Evolutionary conservation across 2,113 vertebrate species (phyloP).

Genomic region (Dromas ardeola): DNA sequence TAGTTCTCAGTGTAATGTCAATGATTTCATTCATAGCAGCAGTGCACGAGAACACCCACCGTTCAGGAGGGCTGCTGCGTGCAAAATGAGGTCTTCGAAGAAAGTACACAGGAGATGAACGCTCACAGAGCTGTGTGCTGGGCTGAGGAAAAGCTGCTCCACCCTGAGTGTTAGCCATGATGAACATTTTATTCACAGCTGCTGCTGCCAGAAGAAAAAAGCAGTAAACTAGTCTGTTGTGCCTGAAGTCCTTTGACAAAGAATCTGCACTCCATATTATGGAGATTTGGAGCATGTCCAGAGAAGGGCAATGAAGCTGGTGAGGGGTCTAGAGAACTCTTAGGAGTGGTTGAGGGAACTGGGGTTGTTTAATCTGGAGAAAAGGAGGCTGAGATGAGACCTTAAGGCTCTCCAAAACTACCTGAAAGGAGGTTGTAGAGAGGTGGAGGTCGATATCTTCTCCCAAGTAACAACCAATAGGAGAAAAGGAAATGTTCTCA

Average conservation of each 20-base stretch:
- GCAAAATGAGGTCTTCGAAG: neutral
- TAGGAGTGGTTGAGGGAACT: neutral
- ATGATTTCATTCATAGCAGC: constrained; percentile 28
- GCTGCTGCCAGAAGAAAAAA: neutral
- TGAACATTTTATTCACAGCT: neutral
- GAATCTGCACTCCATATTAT: neutral
- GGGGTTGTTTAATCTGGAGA: neutral
- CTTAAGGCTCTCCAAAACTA: neutral
- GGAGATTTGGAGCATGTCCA: neutral
- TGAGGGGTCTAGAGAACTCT: neutral
- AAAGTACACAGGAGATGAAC: neutral
- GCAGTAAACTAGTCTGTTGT: neutral
- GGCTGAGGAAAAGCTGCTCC: neutral
- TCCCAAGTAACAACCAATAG: neutral
- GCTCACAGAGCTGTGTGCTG: neutral
- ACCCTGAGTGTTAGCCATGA: neutral
- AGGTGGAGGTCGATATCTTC: neutral
- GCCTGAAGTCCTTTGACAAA: neutral
- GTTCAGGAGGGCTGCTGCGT: neutral
- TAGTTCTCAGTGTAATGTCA: neutral
- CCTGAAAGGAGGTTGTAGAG: neutral
- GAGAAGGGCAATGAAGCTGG: neutral
- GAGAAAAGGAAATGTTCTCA: neutral
- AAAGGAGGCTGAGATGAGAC: neutral
- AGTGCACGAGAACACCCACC: neutral